Evolutionary conservation across 1,140 invertebrate genomes (phyloP).

Genomic region (Lepidurus couesii): DNA sequence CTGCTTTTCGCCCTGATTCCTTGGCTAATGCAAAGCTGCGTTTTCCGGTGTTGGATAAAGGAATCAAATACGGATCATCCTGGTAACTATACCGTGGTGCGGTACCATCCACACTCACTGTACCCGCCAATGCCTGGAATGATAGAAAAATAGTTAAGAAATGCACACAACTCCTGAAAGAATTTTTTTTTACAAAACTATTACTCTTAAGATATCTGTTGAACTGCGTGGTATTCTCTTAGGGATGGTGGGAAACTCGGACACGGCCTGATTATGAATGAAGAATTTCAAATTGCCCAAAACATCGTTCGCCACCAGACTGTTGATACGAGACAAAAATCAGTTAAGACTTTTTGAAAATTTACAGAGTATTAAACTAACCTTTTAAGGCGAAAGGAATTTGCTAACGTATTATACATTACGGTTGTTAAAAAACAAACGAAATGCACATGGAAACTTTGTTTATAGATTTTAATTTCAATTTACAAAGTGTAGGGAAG

Average conservation of each 20-base stretch:
- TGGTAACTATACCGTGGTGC: slow-evolving; percentile 81
- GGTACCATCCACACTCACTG: slow-evolving; percentile 64
- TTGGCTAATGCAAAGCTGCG: slow-evolving; percentile 68
- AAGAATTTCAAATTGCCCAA: background rate
- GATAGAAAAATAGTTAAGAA: slow-evolving; percentile 29
- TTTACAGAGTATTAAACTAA: background rate
- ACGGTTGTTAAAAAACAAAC: background rate
- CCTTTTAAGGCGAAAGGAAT: background rate
- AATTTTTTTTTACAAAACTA: background rate
- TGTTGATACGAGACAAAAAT: background rate
- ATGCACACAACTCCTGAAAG: background rate
- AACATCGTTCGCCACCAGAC: background rate
- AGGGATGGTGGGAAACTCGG: slow-evolving; percentile 49
- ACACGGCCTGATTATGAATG: background rate
- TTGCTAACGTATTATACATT: background rate
- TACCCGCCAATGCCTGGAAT: slow-evolving; percentile 62
- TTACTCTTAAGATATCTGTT: slow-evolving; percentile 68
- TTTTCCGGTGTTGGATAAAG: slow-evolving; percentile 65
- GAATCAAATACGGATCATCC: slow-evolving; percentile 83
- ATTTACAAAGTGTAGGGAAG: too few relatives aligned
- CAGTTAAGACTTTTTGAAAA: background rate
- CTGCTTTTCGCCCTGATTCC: slow-evolving; percentile 79
- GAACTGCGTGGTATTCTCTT: slow-evolving; percentile 63
- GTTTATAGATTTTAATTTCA: background rate
- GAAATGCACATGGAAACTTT: background rate